A percentile compares a stretch with the other conserved stretches of the same genome.
phyloP scores from a whole-genome alignment of 2,888 invertebrate genomes.

The Drosophila eohydei region DNA sequence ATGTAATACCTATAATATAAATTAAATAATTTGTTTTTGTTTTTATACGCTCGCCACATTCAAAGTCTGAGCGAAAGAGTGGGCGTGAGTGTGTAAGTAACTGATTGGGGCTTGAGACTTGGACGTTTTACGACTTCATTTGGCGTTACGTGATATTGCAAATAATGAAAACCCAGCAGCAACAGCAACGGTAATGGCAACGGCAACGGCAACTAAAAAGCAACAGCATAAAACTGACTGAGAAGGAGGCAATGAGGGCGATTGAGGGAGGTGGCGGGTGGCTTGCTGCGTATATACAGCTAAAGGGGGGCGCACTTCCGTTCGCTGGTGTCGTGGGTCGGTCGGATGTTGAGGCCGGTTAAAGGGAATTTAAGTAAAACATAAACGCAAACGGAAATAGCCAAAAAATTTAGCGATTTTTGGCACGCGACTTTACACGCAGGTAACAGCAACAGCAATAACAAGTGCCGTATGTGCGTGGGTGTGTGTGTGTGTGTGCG shows the following conservation, averaged over 20 bases:
- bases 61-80: not conserved
- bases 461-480: constrained; percentile 7
- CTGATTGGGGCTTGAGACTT: constrained; percentile 32
- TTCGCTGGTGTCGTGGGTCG: constrained; percentile 33
- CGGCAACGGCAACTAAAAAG: constrained; percentile 59
- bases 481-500: constrained; percentile 12
- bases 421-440: constrained; percentile 63
- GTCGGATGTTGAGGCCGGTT: constrained; percentile 77
- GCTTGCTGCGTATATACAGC: constrained; percentile 49
- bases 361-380: constrained; percentile 78
- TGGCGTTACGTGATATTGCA: constrained; percentile 74
- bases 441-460: constrained; percentile 39
- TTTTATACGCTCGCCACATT: constrained; percentile 27
- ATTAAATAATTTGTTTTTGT: constrained; percentile 56
- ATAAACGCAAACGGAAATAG: constrained; percentile 79
- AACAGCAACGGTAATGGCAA: constrained; percentile 38
- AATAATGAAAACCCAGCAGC: constrained; percentile 60
- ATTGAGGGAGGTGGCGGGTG: not conserved
- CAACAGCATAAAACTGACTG: constrained; percentile 58
- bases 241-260: not conserved
- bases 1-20: constrained; percentile 63
- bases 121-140: constrained; percentile 76
- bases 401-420: constrained; percentile 61
- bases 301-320: constrained; percentile 30
- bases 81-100: constrained; percentile 7